These are phyloP conservation scores for Abrostola tripartita DNA, from an alignment of 2,888 invertebrate species.

Conservation along the genomic window DNA sequence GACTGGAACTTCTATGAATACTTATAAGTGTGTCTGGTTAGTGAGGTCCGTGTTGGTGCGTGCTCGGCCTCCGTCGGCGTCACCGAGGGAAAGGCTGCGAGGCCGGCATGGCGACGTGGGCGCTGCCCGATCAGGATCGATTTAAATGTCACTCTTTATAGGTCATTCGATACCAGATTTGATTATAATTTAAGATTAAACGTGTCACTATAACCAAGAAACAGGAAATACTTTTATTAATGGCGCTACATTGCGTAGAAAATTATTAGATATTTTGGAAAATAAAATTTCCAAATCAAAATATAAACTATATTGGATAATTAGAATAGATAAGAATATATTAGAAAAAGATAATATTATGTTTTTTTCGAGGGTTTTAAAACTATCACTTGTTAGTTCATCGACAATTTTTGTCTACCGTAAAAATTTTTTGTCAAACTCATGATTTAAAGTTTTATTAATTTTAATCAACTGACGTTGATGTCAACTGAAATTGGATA, in stretches of 20 bases:
- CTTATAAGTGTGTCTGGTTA: conserved; percentile 3
- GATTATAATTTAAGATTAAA: conserved; percentile 3
- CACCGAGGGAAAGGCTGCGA: conserved; percentile 70
- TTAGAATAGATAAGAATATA: too few species aligned
- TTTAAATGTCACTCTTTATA: conserved; percentile 57
- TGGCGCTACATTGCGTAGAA: not conserved
- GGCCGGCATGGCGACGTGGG: conserved; percentile 62
- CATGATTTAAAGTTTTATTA: too few species aligned
- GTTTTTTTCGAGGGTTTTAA: too few species aligned
- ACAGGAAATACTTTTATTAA: conserved; percentile 7
- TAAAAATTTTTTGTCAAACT: too few species aligned
- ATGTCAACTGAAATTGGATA: conserved; percentile 14
- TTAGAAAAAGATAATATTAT: too few species aligned
- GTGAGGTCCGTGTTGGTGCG: conserved; percentile 44
- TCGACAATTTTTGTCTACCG: too few species aligned
- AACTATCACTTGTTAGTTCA: too few species aligned
- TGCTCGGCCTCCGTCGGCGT: conserved; percentile 53
- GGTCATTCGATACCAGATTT: conserved; percentile 16
- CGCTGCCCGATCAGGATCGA: conserved; percentile 48
- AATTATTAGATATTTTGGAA: too few species aligned
- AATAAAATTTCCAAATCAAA: too few species aligned
- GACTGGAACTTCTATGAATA: conserved; percentile 6
- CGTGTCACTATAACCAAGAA: conserved; percentile 18
- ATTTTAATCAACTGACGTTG: too few species aligned
- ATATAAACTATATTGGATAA: too few species aligned